Evolutionary conservation across 2,113 vertebrate species (phyloP).

Genomic region (Herpailurus yagouaroundi): DNA sequence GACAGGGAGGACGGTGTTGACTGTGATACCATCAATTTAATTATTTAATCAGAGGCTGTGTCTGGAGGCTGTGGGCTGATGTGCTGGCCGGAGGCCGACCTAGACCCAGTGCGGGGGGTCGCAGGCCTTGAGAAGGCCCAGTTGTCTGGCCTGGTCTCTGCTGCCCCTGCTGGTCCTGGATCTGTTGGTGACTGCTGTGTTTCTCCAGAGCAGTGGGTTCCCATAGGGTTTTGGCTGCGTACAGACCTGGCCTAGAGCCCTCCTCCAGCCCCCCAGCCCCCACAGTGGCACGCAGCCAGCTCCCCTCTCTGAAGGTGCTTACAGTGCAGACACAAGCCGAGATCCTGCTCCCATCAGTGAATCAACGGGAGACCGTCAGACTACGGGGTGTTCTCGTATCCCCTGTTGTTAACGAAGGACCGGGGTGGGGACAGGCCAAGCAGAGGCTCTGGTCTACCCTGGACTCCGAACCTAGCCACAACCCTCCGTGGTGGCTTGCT

Average conservation of each 20-base stretch:
- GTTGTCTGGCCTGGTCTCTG: neutral
- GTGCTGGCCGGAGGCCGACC: neutral
- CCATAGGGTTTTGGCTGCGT: neutral
- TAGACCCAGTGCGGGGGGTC: neutral
- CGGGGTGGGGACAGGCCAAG: neutral
- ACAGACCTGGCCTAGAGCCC: neutral
- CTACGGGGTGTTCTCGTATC: neutral
- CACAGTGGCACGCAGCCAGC: rapidly evolving
- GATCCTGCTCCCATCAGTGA: neutral
- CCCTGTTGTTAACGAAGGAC: neutral
- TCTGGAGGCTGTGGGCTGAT: slow-evolving; percentile 7
- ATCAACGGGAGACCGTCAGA: neutral
- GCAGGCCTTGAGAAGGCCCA: neutral
- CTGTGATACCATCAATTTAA: neutral
- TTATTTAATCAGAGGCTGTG: slow-evolving; percentile 29
- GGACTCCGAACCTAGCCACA: neutral
- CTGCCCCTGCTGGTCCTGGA: neutral
- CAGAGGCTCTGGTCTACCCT: neutral
- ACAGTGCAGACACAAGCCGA: neutral
- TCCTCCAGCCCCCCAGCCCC: neutral
- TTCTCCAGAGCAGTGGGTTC: neutral
- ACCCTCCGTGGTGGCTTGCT: rapidly evolving
- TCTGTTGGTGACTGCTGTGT: neutral
- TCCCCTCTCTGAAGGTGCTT: neutral
- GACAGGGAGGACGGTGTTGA: neutral